Evolutionary conservation across 2,797 vertebrate genomes (phyloP), one percentile per base, ranked within the genome.

Genomic region (Amblyopsis hoosieri): DNA sequence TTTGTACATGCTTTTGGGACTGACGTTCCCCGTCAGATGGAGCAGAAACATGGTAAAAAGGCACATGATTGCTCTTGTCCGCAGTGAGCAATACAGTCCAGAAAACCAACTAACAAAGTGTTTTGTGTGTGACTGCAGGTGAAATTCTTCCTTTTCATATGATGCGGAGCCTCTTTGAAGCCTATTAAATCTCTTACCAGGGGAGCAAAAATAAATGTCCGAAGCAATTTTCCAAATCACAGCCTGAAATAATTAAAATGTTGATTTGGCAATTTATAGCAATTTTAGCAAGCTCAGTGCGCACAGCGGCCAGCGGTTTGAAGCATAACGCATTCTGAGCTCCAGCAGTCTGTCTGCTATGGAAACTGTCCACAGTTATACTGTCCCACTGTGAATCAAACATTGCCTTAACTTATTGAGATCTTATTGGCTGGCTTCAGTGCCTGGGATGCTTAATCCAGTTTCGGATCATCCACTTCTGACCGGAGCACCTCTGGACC

Each of bases 391-490:
- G 57, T 1, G 51, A 74, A 56, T 69, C 54, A 79, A 76, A 62
- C 56, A 0, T 31, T 17, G 69, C 45, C 23, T 62, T 66, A 75
- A 78, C 47, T 46, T 74, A 68, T 58, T 70, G 62, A 45, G 59
- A 69, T 66, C 58, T 62, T 31, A 17, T n/a, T 56, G 51, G 57
- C 54, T 59, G 46, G 60, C 58, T 52, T 98, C 93, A 99, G 76
- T 96, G 96, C 53, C 92, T 92, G 0, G 93, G 92, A 0, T 94
- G 96, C 77, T 95, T 96, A 81, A 98, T 94, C 97, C 97, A 98
- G 92, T 99, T 99, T 72, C 97, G 93, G 84, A 99, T 99, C 90
- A 95, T 95, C 97, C 97, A 99, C 86, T 99, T 98, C 84, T 99
- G 97, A 62, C 97, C 96, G 0, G 97, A 99, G 85, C 97, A 99